A percentile compares a stretch with the other conserved stretches of the same genome.
Evolutionary conservation across 2,113 vertebrate species (phyloP).

Genomic region (Peromyscus leucopus): DNA sequence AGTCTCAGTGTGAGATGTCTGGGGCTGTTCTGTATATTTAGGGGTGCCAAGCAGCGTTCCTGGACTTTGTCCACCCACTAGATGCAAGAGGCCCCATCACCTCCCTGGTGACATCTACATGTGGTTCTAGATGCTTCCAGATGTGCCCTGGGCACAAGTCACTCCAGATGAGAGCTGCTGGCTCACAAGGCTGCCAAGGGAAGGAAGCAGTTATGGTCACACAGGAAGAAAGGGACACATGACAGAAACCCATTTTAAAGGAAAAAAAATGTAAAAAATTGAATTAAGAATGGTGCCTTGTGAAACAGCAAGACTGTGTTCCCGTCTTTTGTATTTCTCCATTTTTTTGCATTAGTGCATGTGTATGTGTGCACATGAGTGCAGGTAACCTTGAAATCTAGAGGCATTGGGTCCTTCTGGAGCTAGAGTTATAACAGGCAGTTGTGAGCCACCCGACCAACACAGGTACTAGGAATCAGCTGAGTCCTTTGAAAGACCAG

Average conservation of each 20-base stretch:
- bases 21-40: not conserved
- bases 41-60: fast-evolving
- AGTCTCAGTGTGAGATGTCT: fast-evolving
- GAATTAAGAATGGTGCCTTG: not conserved
- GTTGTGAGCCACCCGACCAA: not conserved
- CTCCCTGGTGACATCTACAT: not conserved
- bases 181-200: not conserved
- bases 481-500: not conserved
- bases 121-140: not conserved
- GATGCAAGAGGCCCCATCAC: fast-evolving
- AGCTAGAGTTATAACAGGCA: not conserved
- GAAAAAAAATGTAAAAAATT: fast-evolving
- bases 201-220: fast-evolving
- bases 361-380: not conserved
- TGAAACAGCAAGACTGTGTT: not conserved
- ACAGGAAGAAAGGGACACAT: not conserved
- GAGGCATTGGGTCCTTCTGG: not conserved
- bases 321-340: not conserved
- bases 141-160: not conserved
- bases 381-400: not conserved
- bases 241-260: not conserved
- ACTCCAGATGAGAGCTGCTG: not conserved
- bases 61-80: fast-evolving
- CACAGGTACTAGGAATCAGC: not conserved
- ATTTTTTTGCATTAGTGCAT: not conserved